A percentile compares a stretch with the other conserved stretches of the same genome.
These are phyloP conservation scores for Trichechus manatus DNA, from an alignment of 2,113 vertebrate genomes.

Conservation along the genomic window DNA sequence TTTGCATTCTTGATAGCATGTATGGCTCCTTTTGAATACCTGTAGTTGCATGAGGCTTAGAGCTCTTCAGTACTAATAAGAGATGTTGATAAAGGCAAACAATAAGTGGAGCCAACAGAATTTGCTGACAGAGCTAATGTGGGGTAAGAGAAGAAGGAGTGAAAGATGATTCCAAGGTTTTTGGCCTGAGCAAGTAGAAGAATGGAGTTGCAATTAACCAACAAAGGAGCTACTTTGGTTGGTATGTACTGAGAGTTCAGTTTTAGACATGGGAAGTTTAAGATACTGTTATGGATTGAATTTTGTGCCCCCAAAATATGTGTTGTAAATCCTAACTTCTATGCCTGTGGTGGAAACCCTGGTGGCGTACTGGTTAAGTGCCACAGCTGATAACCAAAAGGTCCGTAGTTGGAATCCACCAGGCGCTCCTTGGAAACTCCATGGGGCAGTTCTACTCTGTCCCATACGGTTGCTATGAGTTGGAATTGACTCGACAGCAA, in stretches of 20 bases:
- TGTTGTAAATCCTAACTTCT: too few relatives aligned
- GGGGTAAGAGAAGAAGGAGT: not conserved
- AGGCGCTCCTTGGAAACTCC: too few relatives aligned
- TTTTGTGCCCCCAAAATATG: too few relatives aligned
- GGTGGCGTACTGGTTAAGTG: too few relatives aligned
- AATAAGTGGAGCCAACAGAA: not conserved
- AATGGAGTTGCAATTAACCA: not conserved
- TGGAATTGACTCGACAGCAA: too few relatives aligned
- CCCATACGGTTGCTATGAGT: too few relatives aligned
- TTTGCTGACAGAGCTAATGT: conserved; percentile 19
- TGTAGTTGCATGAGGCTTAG: not conserved
- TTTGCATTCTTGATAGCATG: not conserved
- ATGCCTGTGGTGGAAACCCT: too few relatives aligned
- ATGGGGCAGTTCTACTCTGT: too few relatives aligned
- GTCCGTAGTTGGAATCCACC: too few relatives aligned
- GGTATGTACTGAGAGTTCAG: not conserved
- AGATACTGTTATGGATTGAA: not conserved
- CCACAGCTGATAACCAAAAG: too few relatives aligned
- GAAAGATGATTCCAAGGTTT: conserved; percentile 7
- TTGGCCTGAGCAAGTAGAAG: not conserved
- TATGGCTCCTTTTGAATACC: conserved; percentile 2
- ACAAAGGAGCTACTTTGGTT: not conserved
- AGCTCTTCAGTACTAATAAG: conserved; percentile 43
- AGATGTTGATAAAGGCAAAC: conserved; percentile 54
- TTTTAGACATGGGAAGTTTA: not conserved